Conservation (phyloP, 2,797 vertebrate species). For the Semaprochilodus insignis region DNA sequence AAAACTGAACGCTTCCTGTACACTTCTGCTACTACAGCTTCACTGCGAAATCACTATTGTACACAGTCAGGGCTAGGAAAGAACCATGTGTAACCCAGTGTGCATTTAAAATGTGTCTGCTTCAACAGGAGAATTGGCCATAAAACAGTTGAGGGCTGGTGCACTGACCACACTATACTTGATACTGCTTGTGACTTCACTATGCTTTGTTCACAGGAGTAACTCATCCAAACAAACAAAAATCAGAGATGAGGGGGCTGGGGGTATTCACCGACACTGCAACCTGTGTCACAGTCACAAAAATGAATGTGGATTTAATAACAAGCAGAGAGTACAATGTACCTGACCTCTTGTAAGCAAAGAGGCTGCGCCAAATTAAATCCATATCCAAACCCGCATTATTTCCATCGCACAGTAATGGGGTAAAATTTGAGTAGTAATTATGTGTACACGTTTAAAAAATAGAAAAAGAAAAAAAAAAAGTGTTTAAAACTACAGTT, state of each 20-base stretch:
- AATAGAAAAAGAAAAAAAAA: neutral
- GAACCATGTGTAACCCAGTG: conserved; percentile 37
- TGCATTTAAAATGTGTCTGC: conserved; percentile 12
- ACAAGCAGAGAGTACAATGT: conserved; percentile 6
- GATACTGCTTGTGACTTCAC: conserved; percentile 1
- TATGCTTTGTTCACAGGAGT: conserved; percentile 10
- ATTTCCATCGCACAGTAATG: conserved; percentile 24
- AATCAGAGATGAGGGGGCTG: neutral
- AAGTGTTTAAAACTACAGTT: conserved; percentile 1
- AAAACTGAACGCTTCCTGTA: conserved; percentile 41
- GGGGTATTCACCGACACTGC: conserved; percentile 15
- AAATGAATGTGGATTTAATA: neutral
- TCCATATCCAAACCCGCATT: conserved; percentile 3
- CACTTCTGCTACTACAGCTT: conserved; percentile 32
- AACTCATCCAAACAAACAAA: neutral
- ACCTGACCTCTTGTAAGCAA: conserved; percentile 29
- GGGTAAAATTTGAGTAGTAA: conserved; percentile 4
- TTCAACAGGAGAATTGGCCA: neutral
- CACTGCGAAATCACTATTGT: conserved; percentile 22
- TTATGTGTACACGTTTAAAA: conserved; percentile 19
- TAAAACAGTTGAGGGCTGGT: conserved; percentile 10
- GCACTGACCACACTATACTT: conserved; percentile 7
- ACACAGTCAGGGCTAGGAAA: conserved; percentile 28
- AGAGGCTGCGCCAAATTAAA: conserved; percentile 19
- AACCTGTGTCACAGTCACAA: conserved; percentile 33